Evolutionary conservation across 92 coral and sea anemone species (phyloP), one percentile per base, ranked within the genome.

Genomic region (Hydrozoanthus gracilis): DNA sequence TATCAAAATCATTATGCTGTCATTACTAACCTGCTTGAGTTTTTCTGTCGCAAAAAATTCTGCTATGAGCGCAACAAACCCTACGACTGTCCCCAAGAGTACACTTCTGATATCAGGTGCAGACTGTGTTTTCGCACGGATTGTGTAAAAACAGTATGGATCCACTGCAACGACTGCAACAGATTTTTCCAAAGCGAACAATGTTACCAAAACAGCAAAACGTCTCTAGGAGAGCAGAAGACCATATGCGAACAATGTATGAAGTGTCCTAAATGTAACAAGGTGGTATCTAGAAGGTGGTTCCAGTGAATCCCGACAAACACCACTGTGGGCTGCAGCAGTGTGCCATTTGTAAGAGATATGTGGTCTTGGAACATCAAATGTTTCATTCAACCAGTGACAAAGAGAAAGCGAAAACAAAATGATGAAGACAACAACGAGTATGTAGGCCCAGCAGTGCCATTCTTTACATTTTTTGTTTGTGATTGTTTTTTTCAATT

Each of bases 1-100:
- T 83, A 89, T 8, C 62, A 89, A 45, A 64, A 82, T 8, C 90
- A 91, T 50, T 91, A 85, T 61, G 97, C 88, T 35, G 84, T 91
- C n/a, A 91, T 94, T 6, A 94, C 90, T 0, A 58, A 70, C 3
- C 49, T 93, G 85, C 67, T 89, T 4, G 92, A 87, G 3, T 93
- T 90, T 55, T 73, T 88, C 7, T 35, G 54, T 4, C 70, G 92
- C 7, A 83, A 79, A 56, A 68, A 88, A 39, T 91, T 18, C 49
- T 91, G 93, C 71, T 78, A 64, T 5, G 52, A 88, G 16, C 91
- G 96, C 47, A 44, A 86, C 27, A 88, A 88, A 55, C 89, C 87
- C 3, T 92, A 84, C 58, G 92, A 90, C 83, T 82, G 72, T 3
- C 65, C 47, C 66, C 76, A 84, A 12, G 82, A 75, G 10, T 92